Evolutionary conservation across 2,113 vertebrate genomes (phyloP).

Genomic region (Erpornis zantholeuca): DNA sequence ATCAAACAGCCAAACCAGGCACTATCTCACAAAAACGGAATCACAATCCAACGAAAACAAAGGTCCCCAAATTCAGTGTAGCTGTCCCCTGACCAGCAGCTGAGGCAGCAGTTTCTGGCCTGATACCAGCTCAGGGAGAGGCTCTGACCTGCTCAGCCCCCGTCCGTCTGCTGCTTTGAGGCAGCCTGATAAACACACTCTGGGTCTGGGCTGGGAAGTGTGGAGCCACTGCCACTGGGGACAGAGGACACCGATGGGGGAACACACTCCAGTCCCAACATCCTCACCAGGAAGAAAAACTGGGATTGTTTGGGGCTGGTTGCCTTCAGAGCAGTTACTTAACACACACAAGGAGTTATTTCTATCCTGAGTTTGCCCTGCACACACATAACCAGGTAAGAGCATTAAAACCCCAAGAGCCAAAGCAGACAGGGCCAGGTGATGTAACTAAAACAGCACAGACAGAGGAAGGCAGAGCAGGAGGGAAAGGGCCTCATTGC

Average conservation of each 20-base stretch:
- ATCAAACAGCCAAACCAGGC: background rate
- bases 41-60: background rate
- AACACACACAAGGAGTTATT: background rate
- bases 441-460: background rate
- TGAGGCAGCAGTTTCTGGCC: background rate
- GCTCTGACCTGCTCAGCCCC: background rate
- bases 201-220: background rate
- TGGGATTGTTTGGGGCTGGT: background rate
- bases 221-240: accelerated
- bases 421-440: background rate
- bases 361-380: background rate
- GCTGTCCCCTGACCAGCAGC: background rate
- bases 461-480: background rate
- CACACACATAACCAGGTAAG: background rate
- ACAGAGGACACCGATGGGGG: accelerated
- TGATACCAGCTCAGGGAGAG: background rate
- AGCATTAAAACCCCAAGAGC: background rate
- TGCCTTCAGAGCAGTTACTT: background rate
- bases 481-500: accelerated
- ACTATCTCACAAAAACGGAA: background rate
- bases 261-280: background rate
- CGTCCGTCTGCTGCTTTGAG: background rate
- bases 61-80: background rate
- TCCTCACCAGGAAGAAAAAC: background rate
- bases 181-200: background rate